These are phyloP conservation scores for Mastacembelus armatus DNA, from an alignment of 2,797 vertebrate species.

Conservation along the genomic window DNA sequence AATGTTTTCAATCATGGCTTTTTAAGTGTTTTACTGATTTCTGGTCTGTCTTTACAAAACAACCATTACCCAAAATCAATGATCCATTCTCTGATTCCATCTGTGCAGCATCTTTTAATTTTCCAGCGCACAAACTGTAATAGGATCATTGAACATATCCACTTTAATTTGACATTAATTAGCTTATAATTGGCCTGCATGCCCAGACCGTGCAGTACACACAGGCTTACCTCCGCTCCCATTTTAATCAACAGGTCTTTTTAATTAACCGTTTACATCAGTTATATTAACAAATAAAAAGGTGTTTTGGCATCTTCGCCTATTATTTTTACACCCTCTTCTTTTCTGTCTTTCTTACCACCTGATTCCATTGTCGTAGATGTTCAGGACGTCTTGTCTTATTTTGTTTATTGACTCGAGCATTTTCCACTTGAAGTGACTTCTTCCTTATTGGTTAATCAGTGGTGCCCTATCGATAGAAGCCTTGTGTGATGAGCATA, in stretches of 20 bases:
- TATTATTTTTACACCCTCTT: too few relatives aligned
- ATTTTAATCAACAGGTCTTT: too few relatives aligned
- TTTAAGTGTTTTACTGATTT: too few relatives aligned
- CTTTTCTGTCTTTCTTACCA: background rate
- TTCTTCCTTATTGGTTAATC: background rate
- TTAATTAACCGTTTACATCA: too few relatives aligned
- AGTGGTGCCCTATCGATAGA: background rate
- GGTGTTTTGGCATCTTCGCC: too few relatives aligned
- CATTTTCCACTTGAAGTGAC: too few relatives aligned
- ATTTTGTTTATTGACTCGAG: too few relatives aligned
- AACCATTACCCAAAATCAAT: background rate
- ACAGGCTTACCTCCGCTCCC: too few relatives aligned
- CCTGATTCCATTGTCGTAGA: background rate
- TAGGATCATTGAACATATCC: background rate
- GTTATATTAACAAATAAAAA: too few relatives aligned
- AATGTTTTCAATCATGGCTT: too few relatives aligned
- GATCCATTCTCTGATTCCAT: background rate
- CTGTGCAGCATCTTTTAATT: background rate
- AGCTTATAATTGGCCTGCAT: slow-evolving; percentile 9
- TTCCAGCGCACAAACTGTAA: background rate
- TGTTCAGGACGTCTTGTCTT: background rate
- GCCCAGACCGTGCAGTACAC: too few relatives aligned
- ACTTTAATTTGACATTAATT: slow-evolving; percentile 26
- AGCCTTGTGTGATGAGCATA: background rate
- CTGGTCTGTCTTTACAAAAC: slow-evolving; percentile 9